Conservation (phyloP, 2,888 invertebrate genomes). For the Dryocosmus kuriphilus region DNA sequence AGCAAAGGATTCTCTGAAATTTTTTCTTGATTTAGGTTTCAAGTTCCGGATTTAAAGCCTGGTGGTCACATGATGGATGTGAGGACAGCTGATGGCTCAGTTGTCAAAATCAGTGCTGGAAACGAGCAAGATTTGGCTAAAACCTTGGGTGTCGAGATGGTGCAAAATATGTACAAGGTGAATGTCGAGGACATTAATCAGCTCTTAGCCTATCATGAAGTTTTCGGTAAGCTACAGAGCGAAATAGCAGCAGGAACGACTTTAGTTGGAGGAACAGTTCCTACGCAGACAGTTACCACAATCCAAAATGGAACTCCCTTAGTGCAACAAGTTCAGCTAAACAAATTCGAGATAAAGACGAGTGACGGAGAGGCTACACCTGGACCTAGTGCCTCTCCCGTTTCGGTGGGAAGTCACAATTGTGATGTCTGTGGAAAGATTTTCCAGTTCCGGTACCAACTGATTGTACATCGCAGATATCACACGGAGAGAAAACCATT, state of each 20-base stretch:
- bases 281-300: constrained; percentile 75
- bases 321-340: constrained; percentile 75
- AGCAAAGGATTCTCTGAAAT: background rate
- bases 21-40: constrained; percentile 69
- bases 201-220: constrained; percentile 91
- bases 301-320: constrained; percentile 75
- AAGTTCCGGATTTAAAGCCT: constrained; percentile 77
- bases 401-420: constrained; percentile 83
- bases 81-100: constrained; percentile 84
- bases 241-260: constrained; percentile 79
- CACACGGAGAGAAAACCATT: constrained; percentile 92
- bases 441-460: constrained; percentile 92
- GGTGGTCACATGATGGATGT: constrained; percentile 81
- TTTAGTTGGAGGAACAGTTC: constrained; percentile 73
- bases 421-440: constrained; percentile 93
- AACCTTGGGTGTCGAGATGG: constrained; percentile 84
- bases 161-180: constrained; percentile 88
- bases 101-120: constrained; percentile 86
- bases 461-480: constrained; percentile 92
- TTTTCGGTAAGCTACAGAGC: constrained; percentile 86
- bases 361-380: constrained; percentile 75
- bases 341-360: constrained; percentile 75
- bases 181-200: constrained; percentile 92
- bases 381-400: constrained; percentile 80
- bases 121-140: constrained; percentile 82